These are phyloP conservation scores for Takifugu ocellatus DNA, from an alignment of 2,797 vertebrate genomes.

Conservation along the genomic window DNA sequence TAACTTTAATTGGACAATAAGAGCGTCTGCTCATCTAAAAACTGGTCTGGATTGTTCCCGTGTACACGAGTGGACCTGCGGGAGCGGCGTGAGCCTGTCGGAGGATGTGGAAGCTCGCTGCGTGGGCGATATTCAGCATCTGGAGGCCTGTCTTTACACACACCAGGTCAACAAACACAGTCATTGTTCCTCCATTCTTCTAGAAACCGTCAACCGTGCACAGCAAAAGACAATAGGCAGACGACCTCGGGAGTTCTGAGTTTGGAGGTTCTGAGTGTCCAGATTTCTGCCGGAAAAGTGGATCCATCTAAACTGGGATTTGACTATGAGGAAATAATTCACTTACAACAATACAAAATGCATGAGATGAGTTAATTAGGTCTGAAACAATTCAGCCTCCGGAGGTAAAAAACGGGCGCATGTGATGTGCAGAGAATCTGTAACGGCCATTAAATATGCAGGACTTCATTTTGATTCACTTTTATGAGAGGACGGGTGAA, in stretches of 20 bases:
- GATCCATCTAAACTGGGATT: background rate
- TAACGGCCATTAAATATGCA: too few species aligned
- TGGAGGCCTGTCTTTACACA: background rate
- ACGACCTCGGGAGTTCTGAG: conserved; percentile 13
- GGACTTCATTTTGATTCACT: too few species aligned
- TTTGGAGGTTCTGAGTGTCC: too few species aligned
- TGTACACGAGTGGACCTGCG: background rate
- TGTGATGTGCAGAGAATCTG: too few species aligned
- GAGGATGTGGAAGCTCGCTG: too few species aligned
- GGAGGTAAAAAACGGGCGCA: background rate
- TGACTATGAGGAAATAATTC: background rate
- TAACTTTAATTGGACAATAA: conserved; percentile 52
- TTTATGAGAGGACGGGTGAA: too few species aligned
- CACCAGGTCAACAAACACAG: background rate
- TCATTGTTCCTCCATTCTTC: background rate
- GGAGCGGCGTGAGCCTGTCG: too few species aligned
- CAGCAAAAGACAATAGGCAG: background rate
- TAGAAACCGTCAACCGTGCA: conserved; percentile 35
- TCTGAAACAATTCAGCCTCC: background rate
- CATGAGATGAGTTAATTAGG: background rate
- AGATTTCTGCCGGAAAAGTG: background rate
- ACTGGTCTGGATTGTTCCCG: conserved; percentile 2
- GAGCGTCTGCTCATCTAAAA: conserved; percentile 24
- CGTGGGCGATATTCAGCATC: background rate
- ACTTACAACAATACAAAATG: background rate